Evolutionary conservation across 2,797 vertebrate species (phyloP), one percentile per base, ranked within the genome.

Genomic region (Sciurus carolinensis): DNA sequence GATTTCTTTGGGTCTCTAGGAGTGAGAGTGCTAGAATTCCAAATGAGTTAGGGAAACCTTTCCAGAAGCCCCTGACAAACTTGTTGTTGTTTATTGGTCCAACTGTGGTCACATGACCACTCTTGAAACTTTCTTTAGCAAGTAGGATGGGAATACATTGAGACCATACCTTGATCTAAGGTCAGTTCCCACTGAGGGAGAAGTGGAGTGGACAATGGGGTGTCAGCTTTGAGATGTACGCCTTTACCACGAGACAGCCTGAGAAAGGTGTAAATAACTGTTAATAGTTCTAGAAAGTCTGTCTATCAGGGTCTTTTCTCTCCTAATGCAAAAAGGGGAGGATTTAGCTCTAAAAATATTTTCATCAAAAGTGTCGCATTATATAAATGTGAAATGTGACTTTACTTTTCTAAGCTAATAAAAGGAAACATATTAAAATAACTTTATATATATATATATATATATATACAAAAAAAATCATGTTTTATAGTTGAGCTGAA

Each of bases 361-460:
- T 93, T 93, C 36, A 66, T 0, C 30, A 33, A 75, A 52, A 24
- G 18, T 69, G 44, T 69, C 42, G 52, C 69, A 47, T 15, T 44
- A 54, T 66, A 72, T 15, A 84, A 72, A 62, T 77, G n/a, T 20
- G 89, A 72, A 28, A 3, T 57, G 36, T 26, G 26, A 83, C 6
- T 86, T 86, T 24, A 69, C 36, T 39, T 82, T 75, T 76, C 76
- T 71, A 95, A 62, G 62, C 33, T n/a, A 62, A 42, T 94, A 39
- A 57, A 83, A 88, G 82, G 71, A 77, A 90, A 39, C 24, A 47
- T 24, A 77, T 72, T 80, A 39, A 86, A 73, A 57, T 20, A 44
- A 44, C 54, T 90, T 69, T 39, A 0, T 0, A 57, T 62, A 59
- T 72, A 1, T 39, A 39, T 39, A 39, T 39, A 39, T 39, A 39